A percentile compares a stretch with the other conserved stretches of the same genome.
These are phyloP conservation scores for Molossus alvarezi DNA, from an alignment of 2,797 vertebrate species.

Conservation along the genomic window DNA sequence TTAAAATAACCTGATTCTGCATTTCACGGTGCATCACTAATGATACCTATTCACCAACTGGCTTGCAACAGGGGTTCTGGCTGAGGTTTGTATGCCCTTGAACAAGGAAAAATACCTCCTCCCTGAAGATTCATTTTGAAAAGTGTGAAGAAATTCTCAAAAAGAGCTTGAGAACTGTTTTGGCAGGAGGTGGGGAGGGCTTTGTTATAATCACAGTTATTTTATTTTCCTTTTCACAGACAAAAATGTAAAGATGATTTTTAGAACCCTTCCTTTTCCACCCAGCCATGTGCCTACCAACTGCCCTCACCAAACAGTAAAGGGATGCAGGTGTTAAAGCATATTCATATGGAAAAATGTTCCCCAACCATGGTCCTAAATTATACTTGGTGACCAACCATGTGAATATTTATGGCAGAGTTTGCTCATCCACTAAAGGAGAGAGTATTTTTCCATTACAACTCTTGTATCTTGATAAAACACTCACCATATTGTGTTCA, in stretches of 20 bases:
- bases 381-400: conserved; percentile 71
- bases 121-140: conserved; percentile 55
- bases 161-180: conserved; percentile 35
- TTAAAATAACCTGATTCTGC: not conserved
- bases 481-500: conserved; percentile 31
- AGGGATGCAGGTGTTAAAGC: conserved; percentile 79
- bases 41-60: not conserved
- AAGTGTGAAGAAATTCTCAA: conserved; percentile 61
- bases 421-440: conserved; percentile 81
- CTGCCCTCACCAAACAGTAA: conserved; percentile 55
- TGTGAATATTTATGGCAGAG: conserved; percentile 77
- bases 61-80: conserved; percentile 18
- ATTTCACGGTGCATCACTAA: not conserved
- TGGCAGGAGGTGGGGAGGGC: not conserved
- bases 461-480: conserved; percentile 77
- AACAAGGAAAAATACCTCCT: conserved; percentile 37
- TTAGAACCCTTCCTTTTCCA: conserved; percentile 64
- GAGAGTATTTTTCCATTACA: conserved; percentile 73
- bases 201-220: conserved; percentile 71
- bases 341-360: conserved; percentile 83
- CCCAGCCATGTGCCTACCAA: conserved; percentile 54
- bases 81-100: conserved; percentile 13
- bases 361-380: conserved; percentile 44
- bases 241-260: conserved; percentile 61
- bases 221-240: conserved; percentile 69